Conservation (phyloP, 2,797 vertebrate genomes). For the Pantherophis alleghaniensis region DNA sequence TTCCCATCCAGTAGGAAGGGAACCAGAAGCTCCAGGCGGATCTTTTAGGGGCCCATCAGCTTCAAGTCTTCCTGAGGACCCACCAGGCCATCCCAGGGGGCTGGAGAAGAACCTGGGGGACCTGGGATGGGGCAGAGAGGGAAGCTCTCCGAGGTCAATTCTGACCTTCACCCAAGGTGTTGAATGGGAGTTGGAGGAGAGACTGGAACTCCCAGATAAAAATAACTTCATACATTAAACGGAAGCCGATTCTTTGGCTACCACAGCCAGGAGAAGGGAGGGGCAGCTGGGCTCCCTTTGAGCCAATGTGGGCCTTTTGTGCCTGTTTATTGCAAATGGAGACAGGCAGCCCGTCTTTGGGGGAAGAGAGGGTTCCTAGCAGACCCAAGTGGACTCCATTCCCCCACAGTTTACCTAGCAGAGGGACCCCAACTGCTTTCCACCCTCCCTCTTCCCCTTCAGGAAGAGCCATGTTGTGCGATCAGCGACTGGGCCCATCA, state of each 20-base stretch:
- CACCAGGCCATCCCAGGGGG: background rate
- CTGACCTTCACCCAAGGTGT: background rate
- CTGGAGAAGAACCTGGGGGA: background rate
- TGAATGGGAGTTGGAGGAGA: background rate
- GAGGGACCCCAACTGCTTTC: background rate
- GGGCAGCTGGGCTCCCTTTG: background rate
- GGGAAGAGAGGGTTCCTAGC: background rate
- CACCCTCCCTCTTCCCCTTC: accelerated
- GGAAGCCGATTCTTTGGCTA: background rate
- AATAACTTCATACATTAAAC: background rate
- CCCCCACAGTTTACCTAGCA: background rate
- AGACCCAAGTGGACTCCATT: background rate
- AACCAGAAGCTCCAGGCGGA: background rate
- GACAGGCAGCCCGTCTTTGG: too few species aligned
- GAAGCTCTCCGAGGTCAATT: background rate
- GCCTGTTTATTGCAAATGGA: background rate
- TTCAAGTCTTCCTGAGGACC: background rate
- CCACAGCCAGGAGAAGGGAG: background rate
- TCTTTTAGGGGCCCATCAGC: background rate
- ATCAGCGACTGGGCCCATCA: background rate
- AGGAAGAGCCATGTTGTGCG: background rate
- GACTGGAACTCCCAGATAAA: background rate
- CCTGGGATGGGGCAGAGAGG: background rate
- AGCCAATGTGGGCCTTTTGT: background rate
- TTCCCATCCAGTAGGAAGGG: background rate